Evolutionary conservation across 2,113 vertebrate genomes (phyloP), one percentile per base, ranked within the genome.

Genomic region (Mola mola): DNA sequence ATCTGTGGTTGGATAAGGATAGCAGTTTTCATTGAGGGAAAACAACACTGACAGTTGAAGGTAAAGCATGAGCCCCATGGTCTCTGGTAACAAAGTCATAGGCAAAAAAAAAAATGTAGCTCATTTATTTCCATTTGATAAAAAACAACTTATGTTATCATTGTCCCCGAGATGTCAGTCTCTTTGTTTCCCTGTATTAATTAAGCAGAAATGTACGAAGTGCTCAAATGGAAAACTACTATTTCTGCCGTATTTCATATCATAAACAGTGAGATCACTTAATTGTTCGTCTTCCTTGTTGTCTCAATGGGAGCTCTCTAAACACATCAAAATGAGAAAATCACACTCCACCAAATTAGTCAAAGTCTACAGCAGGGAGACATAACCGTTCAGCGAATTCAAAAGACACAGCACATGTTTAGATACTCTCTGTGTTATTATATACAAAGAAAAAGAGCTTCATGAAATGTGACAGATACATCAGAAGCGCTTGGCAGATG

Each of bases 381-480:
- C 60, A 31, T 42, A 58, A 75, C 55, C 59, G 55, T 81, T 82
- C 60, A 61, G 60, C 75, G 62, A 72, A 73, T 29, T 29, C 28
- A 29, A 9, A 29, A n/a, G 36, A 15, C 12, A 16, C 36, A 38
- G 3, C 36, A n/a, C n/a, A 17, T 29, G 37, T 7, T 17, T 8
- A 17, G n/a, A 17, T 8, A 8, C 37, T 16, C 37, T 1, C 3
- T 15, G 16, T 9, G 9, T 5, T 29, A 29, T 29, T 29, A 9
- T 29, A 29, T 79, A 72, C 49, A 66, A 81, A 75, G 57, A 66
- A 62, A 62, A 78, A 72, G 61, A 69, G 72, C 75, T 74, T 83
- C 75, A 88, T 88, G 62, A 78, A 84, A 88, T 83, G 79, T 89
- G 89, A 87, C 86, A 87, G 79, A 90, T 76, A 81, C 88, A 89